Evolutionary conservation across 2,113 vertebrate genomes (phyloP).

Genomic region (Cephalopterus ornatus): DNA sequence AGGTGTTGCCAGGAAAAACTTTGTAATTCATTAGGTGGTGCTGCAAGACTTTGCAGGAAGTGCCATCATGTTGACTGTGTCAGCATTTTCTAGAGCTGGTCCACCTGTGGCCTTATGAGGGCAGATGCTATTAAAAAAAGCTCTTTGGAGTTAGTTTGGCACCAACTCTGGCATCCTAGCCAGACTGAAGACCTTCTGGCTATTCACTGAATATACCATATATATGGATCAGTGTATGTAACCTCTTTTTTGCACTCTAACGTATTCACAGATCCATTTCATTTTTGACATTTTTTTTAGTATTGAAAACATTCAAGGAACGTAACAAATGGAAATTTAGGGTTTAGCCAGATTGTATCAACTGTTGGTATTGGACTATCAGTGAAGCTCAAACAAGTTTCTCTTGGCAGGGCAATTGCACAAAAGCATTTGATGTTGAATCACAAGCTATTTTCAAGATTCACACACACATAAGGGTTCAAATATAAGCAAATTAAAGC

Average conservation of each 20-base stretch:
- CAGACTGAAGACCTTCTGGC: not conserved
- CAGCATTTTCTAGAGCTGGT: not conserved
- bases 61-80: not conserved
- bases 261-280: not conserved
- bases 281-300: conserved; percentile 41
- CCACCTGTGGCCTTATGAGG: not conserved
- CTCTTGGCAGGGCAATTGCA: conserved; percentile 36
- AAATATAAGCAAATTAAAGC: conserved; percentile 45
- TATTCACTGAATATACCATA: not conserved
- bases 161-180: not conserved
- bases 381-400: conserved; percentile 30
- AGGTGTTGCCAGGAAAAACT: not conserved
- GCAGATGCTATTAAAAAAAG: not conserved
- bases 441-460: conserved; percentile 33
- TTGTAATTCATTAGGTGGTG: conserved; percentile 16
- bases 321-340: conserved; percentile 7
- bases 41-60: conserved; percentile 13
- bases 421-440: conserved; percentile 37
- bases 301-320: not conserved
- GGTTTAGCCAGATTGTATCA: conserved; percentile 40
- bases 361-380: conserved; percentile 54
- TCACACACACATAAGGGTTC: not conserved
- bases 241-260: not conserved
- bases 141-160: not conserved
- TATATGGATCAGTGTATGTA: not conserved